Percentiles rank a stretch among this genome's conserved stretches.
These are phyloP conservation scores for Telmatherina bonti DNA, from an alignment of 2,797 vertebrate genomes.

Conservation along the genomic window DNA sequence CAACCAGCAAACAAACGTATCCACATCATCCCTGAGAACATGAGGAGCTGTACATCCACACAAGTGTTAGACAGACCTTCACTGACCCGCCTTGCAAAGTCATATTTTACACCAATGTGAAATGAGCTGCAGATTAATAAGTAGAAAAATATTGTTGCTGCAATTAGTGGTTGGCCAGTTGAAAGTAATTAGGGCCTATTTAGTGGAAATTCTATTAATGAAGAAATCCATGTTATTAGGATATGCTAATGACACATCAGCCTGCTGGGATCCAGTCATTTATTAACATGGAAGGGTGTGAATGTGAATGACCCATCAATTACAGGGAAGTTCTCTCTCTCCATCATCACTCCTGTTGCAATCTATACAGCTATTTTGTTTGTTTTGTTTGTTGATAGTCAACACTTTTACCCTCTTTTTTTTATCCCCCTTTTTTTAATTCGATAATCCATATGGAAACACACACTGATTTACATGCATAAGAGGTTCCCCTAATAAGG, in stretches of 20 bases:
- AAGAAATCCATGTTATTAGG: conserved; percentile 86
- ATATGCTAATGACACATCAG: conserved; percentile 84
- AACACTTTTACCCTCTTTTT: conserved; percentile 37
- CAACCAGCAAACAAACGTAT: not conserved
- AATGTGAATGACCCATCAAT: conserved; percentile 73
- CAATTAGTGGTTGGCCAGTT: conserved; percentile 76
- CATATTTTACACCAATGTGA: conserved; percentile 52
- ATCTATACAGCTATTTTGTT: conserved; percentile 35
- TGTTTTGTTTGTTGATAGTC: conserved; percentile 65
- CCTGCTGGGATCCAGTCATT: conserved; percentile 76
- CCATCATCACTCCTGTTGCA: conserved; percentile 59
- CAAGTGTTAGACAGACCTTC: not conserved
- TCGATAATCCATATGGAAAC: conserved; percentile 88
- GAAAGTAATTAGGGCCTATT: conserved; percentile 86
- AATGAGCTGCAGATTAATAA: conserved; percentile 64
- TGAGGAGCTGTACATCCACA: not conserved
- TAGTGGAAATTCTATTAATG: conserved; percentile 86
- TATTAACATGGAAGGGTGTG: conserved; percentile 69
- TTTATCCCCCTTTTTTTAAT: conserved; percentile 40
- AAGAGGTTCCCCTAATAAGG: conserved; percentile 88
- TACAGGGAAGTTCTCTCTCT: conserved; percentile 62
- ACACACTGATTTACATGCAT: conserved; percentile 90
- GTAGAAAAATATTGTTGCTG: conserved; percentile 66
- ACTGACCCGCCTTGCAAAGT: conserved; percentile 21
- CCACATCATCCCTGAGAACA: not conserved